phyloP scores from a whole-genome alignment of 2,113 vertebrate species.

The Geothlypis trichas region DNA sequence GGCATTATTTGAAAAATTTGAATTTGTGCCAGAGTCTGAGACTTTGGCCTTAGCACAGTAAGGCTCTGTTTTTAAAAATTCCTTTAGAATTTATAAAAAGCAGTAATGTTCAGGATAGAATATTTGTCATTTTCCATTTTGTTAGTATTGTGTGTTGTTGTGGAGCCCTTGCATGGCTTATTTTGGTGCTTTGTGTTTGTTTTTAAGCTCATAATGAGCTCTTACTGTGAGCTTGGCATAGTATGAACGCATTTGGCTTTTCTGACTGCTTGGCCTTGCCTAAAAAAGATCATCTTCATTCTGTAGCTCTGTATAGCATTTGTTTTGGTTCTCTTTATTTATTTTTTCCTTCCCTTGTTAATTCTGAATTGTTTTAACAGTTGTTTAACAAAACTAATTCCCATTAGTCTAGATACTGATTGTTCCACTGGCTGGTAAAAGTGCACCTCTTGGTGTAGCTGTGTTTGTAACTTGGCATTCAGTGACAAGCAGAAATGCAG shows the following conservation, averaged over 20 bases:
- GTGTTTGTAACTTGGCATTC: rapidly evolving
- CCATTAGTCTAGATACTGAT: rapidly evolving
- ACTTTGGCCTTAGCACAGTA: neutral
- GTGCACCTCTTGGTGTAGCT: neutral
- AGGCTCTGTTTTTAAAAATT: neutral
- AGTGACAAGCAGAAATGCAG: neutral
- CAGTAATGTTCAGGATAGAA: neutral
- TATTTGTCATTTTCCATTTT: neutral
- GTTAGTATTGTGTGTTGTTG: neutral
- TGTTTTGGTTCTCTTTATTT: neutral
- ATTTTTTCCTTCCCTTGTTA: neutral
- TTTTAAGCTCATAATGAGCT: neutral
- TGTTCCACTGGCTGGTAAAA: neutral
- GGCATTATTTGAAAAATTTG: neutral
- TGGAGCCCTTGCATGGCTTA: neutral
- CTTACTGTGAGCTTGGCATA: neutral
- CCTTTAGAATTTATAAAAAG: neutral
- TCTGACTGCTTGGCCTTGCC: neutral
- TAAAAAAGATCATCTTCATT: neutral
- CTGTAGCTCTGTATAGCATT: neutral
- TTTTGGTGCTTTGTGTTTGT: neutral
- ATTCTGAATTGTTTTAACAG: neutral
- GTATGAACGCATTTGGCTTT: neutral
- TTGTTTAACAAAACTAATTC: neutral
- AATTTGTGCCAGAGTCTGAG: neutral